phyloP scores from a whole-genome alignment of 2,113 vertebrate genomes.

The Xyrauchen texanus region DNA sequence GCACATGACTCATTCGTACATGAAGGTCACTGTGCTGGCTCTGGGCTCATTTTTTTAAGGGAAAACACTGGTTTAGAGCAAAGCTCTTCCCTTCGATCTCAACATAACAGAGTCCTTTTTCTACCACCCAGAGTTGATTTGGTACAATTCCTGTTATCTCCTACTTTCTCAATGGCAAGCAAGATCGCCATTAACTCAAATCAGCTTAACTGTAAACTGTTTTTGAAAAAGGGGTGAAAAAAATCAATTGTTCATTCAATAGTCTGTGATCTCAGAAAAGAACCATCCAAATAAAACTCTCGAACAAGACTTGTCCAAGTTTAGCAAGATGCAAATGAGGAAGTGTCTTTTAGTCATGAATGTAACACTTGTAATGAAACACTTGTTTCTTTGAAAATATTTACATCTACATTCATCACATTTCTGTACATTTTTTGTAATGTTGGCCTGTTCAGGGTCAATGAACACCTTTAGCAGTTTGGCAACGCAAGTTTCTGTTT shows the following conservation, averaged over 20 bases:
- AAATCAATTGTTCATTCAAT: background rate
- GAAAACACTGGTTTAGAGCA: conserved; percentile 14
- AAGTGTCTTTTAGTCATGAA: background rate
- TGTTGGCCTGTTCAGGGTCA: conserved; percentile 66
- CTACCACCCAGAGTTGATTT: background rate
- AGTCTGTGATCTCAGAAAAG: conserved; percentile 11
- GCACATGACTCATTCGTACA: conserved; percentile 67
- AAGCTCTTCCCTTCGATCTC: conserved; percentile 38
- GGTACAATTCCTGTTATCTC: conserved; percentile 18
- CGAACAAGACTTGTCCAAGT: too few relatives aligned
- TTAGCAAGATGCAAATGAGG: background rate
- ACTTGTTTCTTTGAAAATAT: conserved; percentile 42
- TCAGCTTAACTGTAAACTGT: conserved; percentile 39
- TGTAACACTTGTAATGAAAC: background rate
- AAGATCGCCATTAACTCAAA: conserved; percentile 20
- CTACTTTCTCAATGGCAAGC: background rate
- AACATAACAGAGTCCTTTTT: conserved; percentile 37
- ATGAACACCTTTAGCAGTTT: conserved; percentile 70
- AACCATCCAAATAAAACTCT: background rate
- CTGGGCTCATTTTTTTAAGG: conserved; percentile 57
- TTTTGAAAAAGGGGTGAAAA: background rate
- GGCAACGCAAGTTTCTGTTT: conserved; percentile 66
- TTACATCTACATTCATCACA: conserved; percentile 65
- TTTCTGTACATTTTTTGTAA: conserved; percentile 66
- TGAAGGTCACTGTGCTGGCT: conserved; percentile 46